Evolutionary conservation across 2,113 vertebrate species (phyloP), one percentile per base, ranked within the genome.

Genomic region (Corythornis cristatus): DNA sequence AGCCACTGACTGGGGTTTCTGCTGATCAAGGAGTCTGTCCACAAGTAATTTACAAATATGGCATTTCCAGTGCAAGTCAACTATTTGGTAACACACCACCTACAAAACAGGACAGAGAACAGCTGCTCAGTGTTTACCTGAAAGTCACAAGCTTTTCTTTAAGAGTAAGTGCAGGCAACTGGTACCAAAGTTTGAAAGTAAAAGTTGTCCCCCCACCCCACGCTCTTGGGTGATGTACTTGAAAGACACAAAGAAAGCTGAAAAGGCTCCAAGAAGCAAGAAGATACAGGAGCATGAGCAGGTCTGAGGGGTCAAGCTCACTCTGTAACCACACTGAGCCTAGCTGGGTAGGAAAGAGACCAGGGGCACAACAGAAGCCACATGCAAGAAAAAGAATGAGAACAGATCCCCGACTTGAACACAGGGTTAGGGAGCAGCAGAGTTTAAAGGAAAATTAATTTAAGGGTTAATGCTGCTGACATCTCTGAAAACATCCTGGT

Each of bases 111-210:
- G 56, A 29, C 28, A 58, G 12, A 66, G 56, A 86, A 74, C 0
- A 4, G n/a, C 40, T 72, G 33, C 26, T 82, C 35, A 65, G 51
- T 31, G 80, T 28, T 33, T 25, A 50, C 42, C 53, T 50, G 51
- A 23, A 62, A 90, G 54, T 23, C 48, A 73, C 3, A 5, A 64
- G 29, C 28, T 75, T 67, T 42, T 22, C 22, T 19, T 19, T 35
- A 21, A 2, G 75, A 75, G 17, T 2, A 64, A 21, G 29, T 0
- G 2, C 28, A 64, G 35, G 23, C 20, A 56, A 31, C 5, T 15
- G 20, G 40, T 5, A 45, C 78, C 29, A 60, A 71, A 75, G 78
- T 43, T 25, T 48, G 21, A 50, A 62, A 83, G 6, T 11, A 31
- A 20, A 70, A 73, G 29, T 42, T n/a, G 10, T 3, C 11, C 12